These are phyloP conservation scores for Tadarida brasiliensis DNA, from an alignment of 2,797 vertebrate genomes.

Conservation along the genomic window DNA sequence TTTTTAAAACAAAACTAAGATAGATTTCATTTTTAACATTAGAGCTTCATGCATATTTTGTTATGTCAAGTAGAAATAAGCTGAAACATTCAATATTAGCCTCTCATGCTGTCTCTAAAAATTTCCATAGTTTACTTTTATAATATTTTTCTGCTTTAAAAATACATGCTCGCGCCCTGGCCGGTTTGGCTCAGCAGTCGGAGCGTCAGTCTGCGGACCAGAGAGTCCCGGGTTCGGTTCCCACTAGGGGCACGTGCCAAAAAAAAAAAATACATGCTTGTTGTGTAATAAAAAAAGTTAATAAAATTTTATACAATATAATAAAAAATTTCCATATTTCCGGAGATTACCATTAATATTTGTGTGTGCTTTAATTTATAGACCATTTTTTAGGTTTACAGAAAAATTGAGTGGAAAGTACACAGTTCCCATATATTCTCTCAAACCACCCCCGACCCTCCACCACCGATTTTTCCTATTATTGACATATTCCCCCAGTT, in stretches of 20 bases:
- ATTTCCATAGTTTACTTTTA: constrained; percentile 4
- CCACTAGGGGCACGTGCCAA: no score
- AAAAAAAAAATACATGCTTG: no score
- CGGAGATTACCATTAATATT: constrained; percentile 5
- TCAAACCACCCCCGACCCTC: no score
- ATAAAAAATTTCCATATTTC: not conserved
- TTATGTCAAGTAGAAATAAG: constrained; percentile 53
- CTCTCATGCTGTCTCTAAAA: not conserved
- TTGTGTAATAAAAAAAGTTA: no score
- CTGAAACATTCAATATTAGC: constrained; percentile 1
- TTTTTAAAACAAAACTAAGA: constrained; percentile 15
- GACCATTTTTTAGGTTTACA: not conserved
- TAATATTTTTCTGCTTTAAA: constrained; percentile 41
- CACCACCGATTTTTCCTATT: not conserved
- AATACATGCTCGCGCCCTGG: no score
- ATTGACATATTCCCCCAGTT: not conserved
- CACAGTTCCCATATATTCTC: not conserved
- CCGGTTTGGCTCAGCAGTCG: no score
- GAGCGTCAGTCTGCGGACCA: no score
- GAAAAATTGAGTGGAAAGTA: not conserved
- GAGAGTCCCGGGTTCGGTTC: no score
- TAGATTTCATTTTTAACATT: constrained; percentile 11
- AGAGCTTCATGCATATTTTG: constrained; percentile 29
- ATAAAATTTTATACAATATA: no score
- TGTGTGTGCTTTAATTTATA: constrained; percentile 21